Base-by-base conservation (phyloP, 2,888 invertebrate species). In the Yponomeuta cagnagella region DNA sequence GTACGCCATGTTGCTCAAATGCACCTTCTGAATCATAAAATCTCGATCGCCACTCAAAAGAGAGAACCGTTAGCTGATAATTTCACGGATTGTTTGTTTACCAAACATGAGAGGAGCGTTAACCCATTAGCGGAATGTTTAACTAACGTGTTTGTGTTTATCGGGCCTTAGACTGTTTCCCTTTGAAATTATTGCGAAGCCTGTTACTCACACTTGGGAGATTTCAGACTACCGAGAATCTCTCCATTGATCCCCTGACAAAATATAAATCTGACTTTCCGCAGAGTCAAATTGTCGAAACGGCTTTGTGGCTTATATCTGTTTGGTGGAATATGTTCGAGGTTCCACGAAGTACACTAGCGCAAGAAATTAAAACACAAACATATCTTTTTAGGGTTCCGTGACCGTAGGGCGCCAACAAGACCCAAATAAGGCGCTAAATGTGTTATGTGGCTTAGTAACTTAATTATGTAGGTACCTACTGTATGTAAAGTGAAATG, bases 11-110 rank as follows among this genome's bases (percentile, higher is more conserved):
- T 8, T 8, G 15, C 5, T 58, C 52, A 58, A 15, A 58, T 5
- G 52, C 3, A 15, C 12, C 3, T 58, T 58, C 52, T 58, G 12
- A 58, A 58, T 1, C 15, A 15, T 15, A 12, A 58, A 58, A 58
- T 15, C 15, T 15, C 4, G 52, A 58, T 12, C 52, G 15, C 52
- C 52, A 58, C 52, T 58, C 52, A 58, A 58, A 58, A 58, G 52
- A 52, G 52, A 15, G 52, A 12, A 15, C 52, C 12, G 12, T 15
- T 1, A 52, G 68, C 68, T 68, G 73, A 76, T 75, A 77, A 75
- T 77, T 76, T 75, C 72, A 72, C 74, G 76, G 73, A 75, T 76
- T 84, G 85, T 87, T 86, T 89, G 78, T 88, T 88, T 86, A 80
- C 80, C 76, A 81, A 72, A 79, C 78, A 78, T 77, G 88, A 89